phyloP scores from a whole-genome alignment of 1,140 invertebrate genomes.

The Psilanteris sp. region DNA sequence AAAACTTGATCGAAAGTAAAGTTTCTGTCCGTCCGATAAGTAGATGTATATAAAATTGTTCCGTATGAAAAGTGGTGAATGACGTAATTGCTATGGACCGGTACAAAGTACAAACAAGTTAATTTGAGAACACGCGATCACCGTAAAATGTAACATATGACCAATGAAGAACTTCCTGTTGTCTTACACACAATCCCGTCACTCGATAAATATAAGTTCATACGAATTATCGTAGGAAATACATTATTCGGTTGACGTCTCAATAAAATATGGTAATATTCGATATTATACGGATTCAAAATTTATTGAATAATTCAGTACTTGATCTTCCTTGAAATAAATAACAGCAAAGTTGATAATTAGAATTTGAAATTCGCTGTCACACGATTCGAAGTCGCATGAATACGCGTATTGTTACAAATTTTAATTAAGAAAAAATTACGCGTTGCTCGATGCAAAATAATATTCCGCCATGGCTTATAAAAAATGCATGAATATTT shows the following conservation, averaged over 20 bases:
- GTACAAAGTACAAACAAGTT: constrained; percentile 43
- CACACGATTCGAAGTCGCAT: not conserved
- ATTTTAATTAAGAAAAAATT: constrained; percentile 9
- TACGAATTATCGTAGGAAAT: constrained; percentile 48
- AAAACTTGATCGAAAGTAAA: constrained; percentile 35
- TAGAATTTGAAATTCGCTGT: constrained; percentile 42
- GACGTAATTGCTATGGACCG: constrained; percentile 42
- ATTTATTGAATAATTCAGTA: constrained; percentile 40
- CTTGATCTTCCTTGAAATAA: constrained; percentile 37
- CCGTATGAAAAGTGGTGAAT: constrained; percentile 26
- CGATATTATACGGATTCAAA: constrained; percentile 25
- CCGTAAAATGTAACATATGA: constrained; percentile 43
- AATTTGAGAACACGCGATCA: constrained; percentile 47
- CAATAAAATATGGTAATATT: constrained; percentile 52
- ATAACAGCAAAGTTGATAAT: constrained; percentile 25
- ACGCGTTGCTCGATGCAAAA: not conserved
- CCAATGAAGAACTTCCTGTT: constrained; percentile 42
- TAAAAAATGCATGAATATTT: too few relatives aligned
- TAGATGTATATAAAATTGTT: constrained; percentile 28
- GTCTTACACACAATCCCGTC: constrained; percentile 22
- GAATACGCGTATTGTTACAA: constrained; percentile 6
- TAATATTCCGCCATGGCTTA: too few relatives aligned
- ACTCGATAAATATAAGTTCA: constrained; percentile 43
- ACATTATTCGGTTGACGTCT: constrained; percentile 53
- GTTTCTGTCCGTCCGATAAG: constrained; percentile 6